phyloP scores from a whole-genome alignment of 2,797 vertebrate genomes.

The Yasuhikotakia modesta region DNA sequence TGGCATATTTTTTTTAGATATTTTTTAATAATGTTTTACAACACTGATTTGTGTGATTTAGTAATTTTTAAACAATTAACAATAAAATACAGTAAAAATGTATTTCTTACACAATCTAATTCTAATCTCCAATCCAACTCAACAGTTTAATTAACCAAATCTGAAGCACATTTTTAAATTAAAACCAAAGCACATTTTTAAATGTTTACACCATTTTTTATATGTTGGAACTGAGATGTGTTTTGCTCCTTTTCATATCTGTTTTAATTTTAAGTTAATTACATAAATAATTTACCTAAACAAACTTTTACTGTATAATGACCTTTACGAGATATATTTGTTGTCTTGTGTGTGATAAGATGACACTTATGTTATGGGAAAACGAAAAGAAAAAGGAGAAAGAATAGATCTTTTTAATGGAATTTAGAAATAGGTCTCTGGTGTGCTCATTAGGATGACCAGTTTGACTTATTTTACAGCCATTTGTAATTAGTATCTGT shows the following conservation, averaged over 20 bases:
- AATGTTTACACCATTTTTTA: conserved; percentile 34
- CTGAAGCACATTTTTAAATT: not conserved
- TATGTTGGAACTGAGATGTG: conserved; percentile 22
- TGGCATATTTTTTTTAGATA: too few relatives aligned
- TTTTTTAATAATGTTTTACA: too few relatives aligned
- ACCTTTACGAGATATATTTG: conserved; percentile 75
- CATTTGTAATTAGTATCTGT: conserved; percentile 82
- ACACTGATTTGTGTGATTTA: not conserved
- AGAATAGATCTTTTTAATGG: conserved; percentile 80
- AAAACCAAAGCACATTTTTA: conserved; percentile 14
- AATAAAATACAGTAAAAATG: too few relatives aligned
- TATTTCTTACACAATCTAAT: too few relatives aligned
- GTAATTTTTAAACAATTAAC: not conserved
- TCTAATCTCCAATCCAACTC: conserved; percentile 6
- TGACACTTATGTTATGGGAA: conserved; percentile 64
- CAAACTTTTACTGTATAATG: conserved; percentile 64
- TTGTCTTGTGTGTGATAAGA: conserved; percentile 69
- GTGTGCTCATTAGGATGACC: conserved; percentile 83
- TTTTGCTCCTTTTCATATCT: conserved; percentile 46
- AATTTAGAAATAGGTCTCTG: conserved; percentile 78
- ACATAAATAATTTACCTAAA: conserved; percentile 63
- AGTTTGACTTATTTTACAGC: conserved; percentile 82
- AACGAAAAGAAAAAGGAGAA: conserved; percentile 71
- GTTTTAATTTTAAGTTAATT: conserved; percentile 56
- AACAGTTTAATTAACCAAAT: conserved; percentile 50